Evolutionary conservation across 2,888 invertebrate species (phyloP).

Genomic region (Amiota mariae): DNA sequence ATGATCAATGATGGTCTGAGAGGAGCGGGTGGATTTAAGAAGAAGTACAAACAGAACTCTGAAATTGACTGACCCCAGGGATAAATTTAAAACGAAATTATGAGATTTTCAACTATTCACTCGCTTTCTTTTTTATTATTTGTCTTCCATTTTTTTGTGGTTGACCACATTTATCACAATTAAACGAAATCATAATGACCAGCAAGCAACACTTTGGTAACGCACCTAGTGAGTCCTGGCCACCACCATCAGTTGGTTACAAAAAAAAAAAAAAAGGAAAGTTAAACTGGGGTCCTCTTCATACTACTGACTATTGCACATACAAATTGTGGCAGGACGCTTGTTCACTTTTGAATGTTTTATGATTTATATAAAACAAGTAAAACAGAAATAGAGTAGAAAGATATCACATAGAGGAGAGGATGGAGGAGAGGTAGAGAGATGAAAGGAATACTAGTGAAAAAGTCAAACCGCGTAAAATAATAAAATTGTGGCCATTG

Average conservation of each 20-base stretch:
- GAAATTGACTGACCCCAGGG: constrained; percentile 25
- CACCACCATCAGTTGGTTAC: constrained; percentile 7
- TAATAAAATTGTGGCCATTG: constrained; percentile 35
- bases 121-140: constrained; percentile 3
- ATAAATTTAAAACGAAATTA: constrained; percentile 42
- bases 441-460: background rate
- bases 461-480: constrained; percentile 8
- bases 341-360: constrained; percentile 18
- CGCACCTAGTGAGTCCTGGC: constrained; percentile 9
- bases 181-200: constrained; percentile 48
- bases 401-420: no score
- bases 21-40: no score
- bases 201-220: constrained; percentile 21
- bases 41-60: no score
- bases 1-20: background rate
- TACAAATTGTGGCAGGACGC: constrained; percentile 31
- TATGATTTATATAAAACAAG: constrained; percentile 16
- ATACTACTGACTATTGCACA: constrained; percentile 28
- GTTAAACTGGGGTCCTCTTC: constrained; percentile 20
- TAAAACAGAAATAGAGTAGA: constrained; percentile 5
- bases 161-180: constrained; percentile 66
- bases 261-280: constrained; percentile 20
- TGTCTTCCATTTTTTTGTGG: constrained; percentile 25
- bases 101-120: constrained; percentile 30
- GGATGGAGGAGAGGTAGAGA: background rate